Evolutionary conservation across 2,888 invertebrate species (phyloP).

Genomic region (Scaptomyza tumidula): DNA sequence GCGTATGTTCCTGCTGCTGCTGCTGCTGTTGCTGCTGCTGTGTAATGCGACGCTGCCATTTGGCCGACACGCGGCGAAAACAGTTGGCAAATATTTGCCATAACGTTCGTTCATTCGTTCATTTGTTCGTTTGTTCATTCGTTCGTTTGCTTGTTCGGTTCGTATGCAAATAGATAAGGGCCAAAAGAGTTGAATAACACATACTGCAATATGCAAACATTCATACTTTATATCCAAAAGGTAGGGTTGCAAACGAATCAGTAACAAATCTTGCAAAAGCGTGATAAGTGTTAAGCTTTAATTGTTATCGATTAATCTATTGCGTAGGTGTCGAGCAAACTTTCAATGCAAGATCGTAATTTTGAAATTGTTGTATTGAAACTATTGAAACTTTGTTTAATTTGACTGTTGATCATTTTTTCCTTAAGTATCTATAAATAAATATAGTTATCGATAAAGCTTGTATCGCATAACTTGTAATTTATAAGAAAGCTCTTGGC

Average conservation of each 20-base stretch:
- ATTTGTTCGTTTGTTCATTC: too few relatives aligned
- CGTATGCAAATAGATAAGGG: constrained; percentile 31
- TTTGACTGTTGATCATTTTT: too few relatives aligned
- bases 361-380: too few relatives aligned
- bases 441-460: background rate
- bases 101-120: background rate
- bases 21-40: background rate
- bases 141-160: background rate
- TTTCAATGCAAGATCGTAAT: background rate
- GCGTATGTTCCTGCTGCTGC: background rate
- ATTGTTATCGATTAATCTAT: constrained; percentile 30
- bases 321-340: background rate
- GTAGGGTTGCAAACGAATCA: background rate
- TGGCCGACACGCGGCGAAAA: constrained; percentile 17
- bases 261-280: background rate
- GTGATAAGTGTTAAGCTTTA: background rate
- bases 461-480: too few relatives aligned
- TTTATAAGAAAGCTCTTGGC: too few relatives aligned
- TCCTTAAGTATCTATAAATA: background rate
- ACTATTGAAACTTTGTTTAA: too few relatives aligned
- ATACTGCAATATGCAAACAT: constrained; percentile 6
- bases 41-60: constrained; percentile 28
- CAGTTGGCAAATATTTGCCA: constrained; percentile 48
- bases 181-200: constrained; percentile 39
- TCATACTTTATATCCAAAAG: background rate